Evolutionary conservation across 2,797 vertebrate species (phyloP).

Genomic region (Lates japonicus): DNA sequence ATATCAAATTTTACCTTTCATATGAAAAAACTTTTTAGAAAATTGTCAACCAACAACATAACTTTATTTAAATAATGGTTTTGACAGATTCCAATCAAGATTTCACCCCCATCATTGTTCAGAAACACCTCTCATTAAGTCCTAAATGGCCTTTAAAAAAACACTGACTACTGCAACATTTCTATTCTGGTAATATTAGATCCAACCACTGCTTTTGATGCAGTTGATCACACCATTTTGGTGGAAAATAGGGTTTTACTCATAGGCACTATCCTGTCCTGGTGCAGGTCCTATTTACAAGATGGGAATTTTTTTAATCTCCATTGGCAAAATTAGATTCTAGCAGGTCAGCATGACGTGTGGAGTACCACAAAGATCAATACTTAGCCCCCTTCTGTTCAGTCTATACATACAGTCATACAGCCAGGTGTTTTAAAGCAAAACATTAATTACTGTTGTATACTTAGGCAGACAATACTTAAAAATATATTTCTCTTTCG

Average conservation of each 20-base stretch:
- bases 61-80: not conserved
- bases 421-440: not conserved
- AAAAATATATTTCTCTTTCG: not conserved
- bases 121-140: not conserved
- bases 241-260: not conserved
- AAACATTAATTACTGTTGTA: not conserved
- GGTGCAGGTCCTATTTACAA: not conserved
- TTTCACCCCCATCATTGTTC: not conserved
- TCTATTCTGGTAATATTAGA: not conserved
- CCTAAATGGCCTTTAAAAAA: not conserved
- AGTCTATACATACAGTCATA: not conserved
- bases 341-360: not conserved
- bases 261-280: not conserved
- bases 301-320: not conserved
- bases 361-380: not conserved
- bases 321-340: not conserved
- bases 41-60: not conserved
- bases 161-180: not conserved
- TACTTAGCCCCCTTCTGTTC: not conserved
- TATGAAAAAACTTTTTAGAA: not conserved
- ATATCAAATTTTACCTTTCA: not conserved
- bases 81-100: not conserved
- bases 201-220: not conserved
- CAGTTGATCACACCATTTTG: not conserved
- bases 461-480: too few species aligned